A percentile compares a stretch with the other conserved stretches of the same genome.
These are phyloP conservation scores for Cephus pulcher DNA, from an alignment of 2,888 invertebrate species.

Conservation along the genomic window DNA sequence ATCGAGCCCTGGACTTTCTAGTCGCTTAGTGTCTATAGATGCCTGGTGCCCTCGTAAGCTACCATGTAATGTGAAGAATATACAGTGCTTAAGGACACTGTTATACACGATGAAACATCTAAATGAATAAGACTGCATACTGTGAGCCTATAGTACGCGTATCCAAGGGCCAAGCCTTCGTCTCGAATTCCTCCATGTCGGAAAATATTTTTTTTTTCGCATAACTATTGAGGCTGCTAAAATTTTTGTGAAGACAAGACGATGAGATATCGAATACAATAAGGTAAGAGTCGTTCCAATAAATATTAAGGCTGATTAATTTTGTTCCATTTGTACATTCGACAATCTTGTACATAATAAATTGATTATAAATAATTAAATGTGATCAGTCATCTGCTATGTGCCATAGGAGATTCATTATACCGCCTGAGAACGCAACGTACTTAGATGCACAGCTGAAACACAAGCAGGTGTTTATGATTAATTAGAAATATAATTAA, in stretches of 20 bases:
- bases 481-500: slow-evolving; percentile 12
- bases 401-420: slow-evolving; percentile 41
- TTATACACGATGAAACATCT: neutral
- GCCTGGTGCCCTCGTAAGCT: neutral
- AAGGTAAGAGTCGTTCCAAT: slow-evolving; percentile 14
- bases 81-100: neutral
- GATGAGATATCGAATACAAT: neutral
- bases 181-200: neutral
- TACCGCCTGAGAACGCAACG: slow-evolving; percentile 37
- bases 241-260: neutral
- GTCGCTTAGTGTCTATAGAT: slow-evolving; percentile 72
- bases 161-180: neutral
- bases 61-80: neutral
- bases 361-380: slow-evolving; percentile 17
- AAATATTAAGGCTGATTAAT: slow-evolving; percentile 23
- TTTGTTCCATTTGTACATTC: slow-evolving; percentile 27
- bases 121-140: neutral
- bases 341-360: slow-evolving; percentile 31
- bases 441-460: slow-evolving; percentile 52
- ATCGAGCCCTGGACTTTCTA: slow-evolving; percentile 86
- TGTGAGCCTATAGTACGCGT: neutral
- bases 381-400: slow-evolving; percentile 23
- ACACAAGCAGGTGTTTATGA: slow-evolving; percentile 23
- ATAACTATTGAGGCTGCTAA: neutral
- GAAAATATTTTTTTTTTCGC: neutral